A percentile compares a stretch with the other conserved stretches of the same genome.
These are phyloP conservation scores for Chironomus striatipennis DNA, from an alignment of 1,140 invertebrate species.

Conservation along the genomic window DNA sequence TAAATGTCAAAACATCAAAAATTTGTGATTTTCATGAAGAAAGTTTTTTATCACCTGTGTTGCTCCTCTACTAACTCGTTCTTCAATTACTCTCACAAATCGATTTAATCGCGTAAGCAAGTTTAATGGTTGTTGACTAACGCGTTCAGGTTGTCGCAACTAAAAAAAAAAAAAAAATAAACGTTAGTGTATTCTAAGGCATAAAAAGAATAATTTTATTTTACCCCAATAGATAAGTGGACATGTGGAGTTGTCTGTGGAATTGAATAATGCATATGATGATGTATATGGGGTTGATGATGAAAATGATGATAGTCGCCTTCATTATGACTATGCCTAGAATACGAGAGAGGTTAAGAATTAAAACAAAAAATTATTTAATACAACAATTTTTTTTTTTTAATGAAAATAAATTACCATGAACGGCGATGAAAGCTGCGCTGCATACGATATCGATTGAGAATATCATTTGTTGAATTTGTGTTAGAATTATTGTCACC, in stretches of 20 bases:
- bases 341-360: not conserved
- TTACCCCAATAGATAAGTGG: constrained; percentile 47
- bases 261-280: constrained; percentile 58
- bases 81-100: constrained; percentile 34
- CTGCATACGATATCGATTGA: constrained; percentile 26
- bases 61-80: constrained; percentile 35
- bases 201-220: constrained; percentile 27
- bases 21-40: not conserved
- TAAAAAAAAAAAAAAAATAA: constrained; percentile 25
- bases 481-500: constrained; percentile 5
- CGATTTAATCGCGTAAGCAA: constrained; percentile 29
- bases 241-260: constrained; percentile 40
- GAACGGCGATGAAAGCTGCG: constrained; percentile 25
- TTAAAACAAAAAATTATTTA: not conserved
- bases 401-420: constrained; percentile 26
- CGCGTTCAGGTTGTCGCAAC: constrained; percentile 30
- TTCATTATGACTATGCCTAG: no score
- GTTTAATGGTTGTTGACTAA: constrained; percentile 25
- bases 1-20: not conserved
- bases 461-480: not conserved
- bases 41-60: constrained; percentile 32
- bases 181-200: constrained; percentile 20
- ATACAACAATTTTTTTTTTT: not conserved
- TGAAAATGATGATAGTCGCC: no score
- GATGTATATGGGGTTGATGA: constrained; percentile 44